A percentile compares a stretch with the other conserved stretches of the same genome.
Conservation (phyloP, 2,797 vertebrate species). For the Momotus momota region DNA sequence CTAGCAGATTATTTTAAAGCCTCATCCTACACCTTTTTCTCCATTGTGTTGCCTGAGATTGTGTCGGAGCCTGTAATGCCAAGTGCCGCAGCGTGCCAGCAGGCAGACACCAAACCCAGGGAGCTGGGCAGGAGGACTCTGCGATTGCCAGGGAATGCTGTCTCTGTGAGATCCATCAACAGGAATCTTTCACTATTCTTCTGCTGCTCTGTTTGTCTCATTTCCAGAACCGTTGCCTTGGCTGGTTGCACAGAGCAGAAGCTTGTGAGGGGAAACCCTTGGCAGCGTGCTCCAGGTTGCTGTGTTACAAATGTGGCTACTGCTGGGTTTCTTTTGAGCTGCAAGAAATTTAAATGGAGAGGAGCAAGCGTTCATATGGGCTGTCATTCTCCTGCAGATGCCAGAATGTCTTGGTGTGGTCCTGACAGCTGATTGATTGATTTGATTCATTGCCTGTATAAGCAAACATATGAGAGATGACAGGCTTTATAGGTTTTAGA, state of each 20-base stretch:
- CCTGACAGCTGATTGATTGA: constrained; percentile 55
- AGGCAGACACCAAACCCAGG: fast-evolving
- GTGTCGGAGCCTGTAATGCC: neutral
- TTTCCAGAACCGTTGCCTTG: neutral
- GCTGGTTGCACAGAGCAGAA: fast-evolving
- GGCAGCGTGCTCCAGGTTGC: neutral
- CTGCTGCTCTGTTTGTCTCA: neutral
- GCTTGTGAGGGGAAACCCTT: neutral
- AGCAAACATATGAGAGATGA: constrained; percentile 35
- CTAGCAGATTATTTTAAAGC: neutral
- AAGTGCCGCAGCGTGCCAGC: neutral
- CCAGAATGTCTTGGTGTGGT: neutral
- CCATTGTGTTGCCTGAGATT: neutral
- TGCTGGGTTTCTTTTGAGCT: constrained; percentile 1
- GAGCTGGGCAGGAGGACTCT: neutral
- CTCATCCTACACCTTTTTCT: neutral
- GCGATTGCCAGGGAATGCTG: neutral
- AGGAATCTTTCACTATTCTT: neutral
- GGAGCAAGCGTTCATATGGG: neutral
- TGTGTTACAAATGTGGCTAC: neutral
- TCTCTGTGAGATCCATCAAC: fast-evolving
- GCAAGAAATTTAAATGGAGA: neutral
- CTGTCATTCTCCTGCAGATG: neutral
- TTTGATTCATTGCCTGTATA: constrained; percentile 30
- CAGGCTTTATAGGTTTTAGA: constrained; percentile 18